Conservation (phyloP, 2,797 vertebrate genomes). For the Botia almorhae region DNA sequence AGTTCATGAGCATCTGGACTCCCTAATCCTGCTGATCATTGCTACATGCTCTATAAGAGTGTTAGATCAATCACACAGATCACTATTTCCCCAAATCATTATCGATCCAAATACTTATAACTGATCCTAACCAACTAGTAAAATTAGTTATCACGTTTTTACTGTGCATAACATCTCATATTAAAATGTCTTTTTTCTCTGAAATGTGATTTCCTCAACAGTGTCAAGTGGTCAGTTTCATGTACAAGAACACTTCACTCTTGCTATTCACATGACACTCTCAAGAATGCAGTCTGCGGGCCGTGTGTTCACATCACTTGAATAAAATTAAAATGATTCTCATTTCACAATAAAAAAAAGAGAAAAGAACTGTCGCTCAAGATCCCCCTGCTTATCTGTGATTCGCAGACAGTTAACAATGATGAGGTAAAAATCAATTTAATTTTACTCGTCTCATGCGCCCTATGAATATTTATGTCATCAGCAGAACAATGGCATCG, state of each 20-base stretch:
- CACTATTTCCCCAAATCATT: too few relatives aligned
- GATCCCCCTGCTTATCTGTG: conserved; percentile 47
- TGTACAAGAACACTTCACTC: not conserved
- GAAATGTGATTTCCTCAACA: conserved; percentile 1
- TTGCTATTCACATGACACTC: not conserved
- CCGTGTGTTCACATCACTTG: not conserved
- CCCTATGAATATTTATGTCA: conserved; percentile 57
- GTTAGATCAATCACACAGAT: too few relatives aligned
- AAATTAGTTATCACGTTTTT: too few relatives aligned
- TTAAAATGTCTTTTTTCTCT: too few relatives aligned
- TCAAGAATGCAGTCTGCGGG: not conserved
- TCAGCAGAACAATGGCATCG: conserved; percentile 17
- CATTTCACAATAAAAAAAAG: conserved; percentile 28
- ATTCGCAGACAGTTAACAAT: conserved; percentile 56
- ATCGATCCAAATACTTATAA: too few relatives aligned
- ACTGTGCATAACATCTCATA: too few relatives aligned
- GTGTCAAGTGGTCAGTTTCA: conserved; percentile 8
- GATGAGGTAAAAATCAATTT: conserved; percentile 57
- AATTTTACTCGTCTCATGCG: conserved; percentile 64
- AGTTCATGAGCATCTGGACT: too few relatives aligned
- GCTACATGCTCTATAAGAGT: too few relatives aligned
- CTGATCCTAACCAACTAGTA: too few relatives aligned
- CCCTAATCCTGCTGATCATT: too few relatives aligned
- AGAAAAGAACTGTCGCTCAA: not conserved
- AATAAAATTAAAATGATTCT: not conserved